A percentile compares a stretch with the other conserved stretches of the same genome.
phyloP scores from a whole-genome alignment of 2,113 vertebrate species.

The Pluvianellus socialis region DNA sequence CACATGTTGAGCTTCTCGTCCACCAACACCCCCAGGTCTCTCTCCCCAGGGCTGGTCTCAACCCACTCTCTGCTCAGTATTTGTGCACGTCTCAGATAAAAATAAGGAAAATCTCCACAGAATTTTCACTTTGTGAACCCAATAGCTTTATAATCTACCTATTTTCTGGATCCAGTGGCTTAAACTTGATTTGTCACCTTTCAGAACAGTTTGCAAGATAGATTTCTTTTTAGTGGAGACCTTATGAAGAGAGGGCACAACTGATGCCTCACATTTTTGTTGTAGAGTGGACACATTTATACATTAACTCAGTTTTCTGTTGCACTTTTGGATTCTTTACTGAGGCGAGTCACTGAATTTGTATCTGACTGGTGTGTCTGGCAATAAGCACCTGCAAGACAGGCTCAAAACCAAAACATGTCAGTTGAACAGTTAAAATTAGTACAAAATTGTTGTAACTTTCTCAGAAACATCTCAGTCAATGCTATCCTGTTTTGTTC shows the following conservation, averaged over 20 bases:
- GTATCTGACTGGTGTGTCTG: neutral
- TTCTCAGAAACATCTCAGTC: neutral
- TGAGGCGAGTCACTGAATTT: neutral
- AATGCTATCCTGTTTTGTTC: neutral
- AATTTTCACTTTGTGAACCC: neutral
- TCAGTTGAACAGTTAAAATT: neutral
- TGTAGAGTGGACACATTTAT: neutral
- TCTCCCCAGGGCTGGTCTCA: too few species aligned
- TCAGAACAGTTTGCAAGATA: neutral
- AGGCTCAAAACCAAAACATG: neutral
- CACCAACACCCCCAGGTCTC: too few species aligned
- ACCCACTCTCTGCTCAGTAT: too few species aligned
- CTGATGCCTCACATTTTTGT: neutral
- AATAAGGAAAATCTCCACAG: neutral
- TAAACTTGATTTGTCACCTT: neutral
- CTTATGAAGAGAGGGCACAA: neutral
- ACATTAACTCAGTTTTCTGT: neutral
- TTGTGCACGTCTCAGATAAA: neutral
- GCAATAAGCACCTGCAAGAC: neutral
- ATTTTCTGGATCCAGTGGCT: neutral
- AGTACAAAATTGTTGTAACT: neutral
- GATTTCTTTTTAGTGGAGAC: neutral
- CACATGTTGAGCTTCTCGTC: too few species aligned
- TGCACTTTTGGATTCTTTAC: neutral
- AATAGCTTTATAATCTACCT: neutral